phyloP scores from a whole-genome alignment of 2,113 vertebrate species.

The Hipposideros armiger region DNA sequence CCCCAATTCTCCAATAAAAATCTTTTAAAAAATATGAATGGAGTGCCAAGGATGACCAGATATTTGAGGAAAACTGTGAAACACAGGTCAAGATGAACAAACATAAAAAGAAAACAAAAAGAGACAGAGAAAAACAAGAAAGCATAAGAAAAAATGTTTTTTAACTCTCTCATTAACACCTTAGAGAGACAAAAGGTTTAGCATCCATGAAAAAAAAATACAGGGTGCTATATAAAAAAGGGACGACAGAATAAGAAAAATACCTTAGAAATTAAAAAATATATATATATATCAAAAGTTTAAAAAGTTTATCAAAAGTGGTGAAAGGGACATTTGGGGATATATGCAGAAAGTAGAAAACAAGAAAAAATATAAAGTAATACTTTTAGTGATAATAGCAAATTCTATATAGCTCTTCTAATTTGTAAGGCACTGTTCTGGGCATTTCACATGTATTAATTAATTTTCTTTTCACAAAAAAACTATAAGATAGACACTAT shows the following conservation, averaged over 20 bases:
- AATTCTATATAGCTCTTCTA: too few relatives aligned
- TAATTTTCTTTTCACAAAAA: too few relatives aligned
- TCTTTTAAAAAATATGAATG: too few relatives aligned
- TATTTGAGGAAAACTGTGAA: background rate
- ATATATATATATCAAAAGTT: background rate
- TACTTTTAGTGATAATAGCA: too few relatives aligned
- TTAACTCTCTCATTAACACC: background rate
- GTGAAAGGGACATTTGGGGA: too few relatives aligned
- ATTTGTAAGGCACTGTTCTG: too few relatives aligned
- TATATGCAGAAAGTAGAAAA: too few relatives aligned
- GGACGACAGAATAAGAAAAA: background rate
- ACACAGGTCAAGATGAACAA: background rate
- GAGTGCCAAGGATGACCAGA: background rate
- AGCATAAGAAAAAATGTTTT: background rate
- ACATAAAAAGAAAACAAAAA: background rate
- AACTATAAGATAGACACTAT: too few relatives aligned
- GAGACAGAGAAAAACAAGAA: background rate
- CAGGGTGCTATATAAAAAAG: background rate
- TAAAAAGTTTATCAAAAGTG: background rate
- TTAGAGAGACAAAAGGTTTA: background rate
- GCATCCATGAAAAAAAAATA: background rate
- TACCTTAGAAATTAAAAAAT: background rate
- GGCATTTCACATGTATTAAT: too few relatives aligned
- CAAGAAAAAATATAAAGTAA: too few relatives aligned
- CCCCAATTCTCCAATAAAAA: too few relatives aligned